Percentiles rank a stretch among this genome's conserved stretches.
These are phyloP conservation scores for Corythaixoides concolor DNA, from an alignment of 2,113 vertebrate genomes.

Conservation along the genomic window DNA sequence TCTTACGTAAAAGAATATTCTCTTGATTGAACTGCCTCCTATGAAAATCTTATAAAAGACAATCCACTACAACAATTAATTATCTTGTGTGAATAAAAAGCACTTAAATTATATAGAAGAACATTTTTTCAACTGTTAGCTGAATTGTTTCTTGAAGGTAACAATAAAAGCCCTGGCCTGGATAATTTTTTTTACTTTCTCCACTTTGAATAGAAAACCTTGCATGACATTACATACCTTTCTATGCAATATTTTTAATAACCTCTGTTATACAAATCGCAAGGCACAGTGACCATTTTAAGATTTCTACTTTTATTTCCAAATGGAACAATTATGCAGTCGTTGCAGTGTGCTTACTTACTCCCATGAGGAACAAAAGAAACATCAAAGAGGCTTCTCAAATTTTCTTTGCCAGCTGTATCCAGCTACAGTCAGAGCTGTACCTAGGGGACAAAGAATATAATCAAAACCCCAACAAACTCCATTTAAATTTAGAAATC, in stretches of 20 bases:
- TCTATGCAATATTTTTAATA: not conserved
- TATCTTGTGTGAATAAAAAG: not conserved
- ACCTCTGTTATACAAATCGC: not conserved
- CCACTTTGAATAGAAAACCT: not conserved
- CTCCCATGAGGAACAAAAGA: not conserved
- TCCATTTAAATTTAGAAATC: not conserved
- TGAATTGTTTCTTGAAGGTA: not conserved
- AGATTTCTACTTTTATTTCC: not conserved
- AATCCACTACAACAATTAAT: not conserved
- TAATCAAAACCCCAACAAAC: not conserved
- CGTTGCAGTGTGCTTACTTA: not conserved
- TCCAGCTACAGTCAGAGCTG: not conserved
- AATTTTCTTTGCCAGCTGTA: not conserved
- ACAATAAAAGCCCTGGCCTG: not conserved
- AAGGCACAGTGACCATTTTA: not conserved
- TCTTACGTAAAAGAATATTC: not conserved
- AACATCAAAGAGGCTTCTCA: not conserved
- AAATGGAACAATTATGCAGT: not conserved
- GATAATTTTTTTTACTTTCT: not conserved
- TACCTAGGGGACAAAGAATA: accelerated
- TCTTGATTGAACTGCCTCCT: not conserved
- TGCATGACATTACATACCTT: not conserved
- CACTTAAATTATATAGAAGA: not conserved
- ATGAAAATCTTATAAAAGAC: not conserved
- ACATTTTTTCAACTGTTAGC: not conserved